Percentiles rank a stretch among this genome's conserved stretches.
These are phyloP conservation scores for Goniozus legneri DNA, from an alignment of 1,140 invertebrate species.

Conservation along the genomic window DNA sequence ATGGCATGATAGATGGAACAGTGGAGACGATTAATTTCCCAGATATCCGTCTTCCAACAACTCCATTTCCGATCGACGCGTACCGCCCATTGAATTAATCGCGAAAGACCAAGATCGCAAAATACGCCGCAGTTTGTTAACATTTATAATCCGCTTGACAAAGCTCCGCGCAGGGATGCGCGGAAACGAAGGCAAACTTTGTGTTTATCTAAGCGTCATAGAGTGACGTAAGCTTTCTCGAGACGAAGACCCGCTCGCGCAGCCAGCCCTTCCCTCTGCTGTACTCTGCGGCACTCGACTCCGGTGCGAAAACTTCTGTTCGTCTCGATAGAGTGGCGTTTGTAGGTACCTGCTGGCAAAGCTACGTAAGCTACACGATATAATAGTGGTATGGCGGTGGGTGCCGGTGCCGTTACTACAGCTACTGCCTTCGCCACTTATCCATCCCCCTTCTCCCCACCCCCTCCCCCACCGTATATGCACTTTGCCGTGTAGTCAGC, in stretches of 20 bases:
- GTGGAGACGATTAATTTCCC: no score
- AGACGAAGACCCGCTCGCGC: no score
- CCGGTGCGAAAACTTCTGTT: constrained; percentile 22
- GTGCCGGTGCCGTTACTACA: constrained; percentile 11
- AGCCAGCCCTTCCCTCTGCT: constrained; percentile 6
- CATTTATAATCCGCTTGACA: no score
- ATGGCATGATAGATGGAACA: no score
- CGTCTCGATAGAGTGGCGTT: constrained; percentile 17
- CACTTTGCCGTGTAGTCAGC: constrained; percentile 11
- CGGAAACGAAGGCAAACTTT: constrained; percentile 7
- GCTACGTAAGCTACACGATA: constrained; percentile 19
- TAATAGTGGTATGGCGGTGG: constrained; percentile 9
- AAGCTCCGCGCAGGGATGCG: constrained; percentile 7
- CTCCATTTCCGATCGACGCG: no score
- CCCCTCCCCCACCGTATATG: no score
- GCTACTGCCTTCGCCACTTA: constrained; percentile 5
- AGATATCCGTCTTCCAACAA: no score
- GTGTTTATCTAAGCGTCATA: constrained; percentile 4
- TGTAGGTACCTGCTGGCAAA: constrained; percentile 15
- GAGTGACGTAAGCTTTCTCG: constrained; percentile 14
- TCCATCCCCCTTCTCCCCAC: constrained; percentile 6
- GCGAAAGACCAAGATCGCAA: no score
- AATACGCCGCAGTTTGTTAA: constrained; percentile 3
- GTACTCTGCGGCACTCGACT: constrained; percentile 7
- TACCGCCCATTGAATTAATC: no score